These are phyloP conservation scores for Drosophila subquinaria DNA, from an alignment of 2,888 invertebrate species.

Conservation along the genomic window DNA sequence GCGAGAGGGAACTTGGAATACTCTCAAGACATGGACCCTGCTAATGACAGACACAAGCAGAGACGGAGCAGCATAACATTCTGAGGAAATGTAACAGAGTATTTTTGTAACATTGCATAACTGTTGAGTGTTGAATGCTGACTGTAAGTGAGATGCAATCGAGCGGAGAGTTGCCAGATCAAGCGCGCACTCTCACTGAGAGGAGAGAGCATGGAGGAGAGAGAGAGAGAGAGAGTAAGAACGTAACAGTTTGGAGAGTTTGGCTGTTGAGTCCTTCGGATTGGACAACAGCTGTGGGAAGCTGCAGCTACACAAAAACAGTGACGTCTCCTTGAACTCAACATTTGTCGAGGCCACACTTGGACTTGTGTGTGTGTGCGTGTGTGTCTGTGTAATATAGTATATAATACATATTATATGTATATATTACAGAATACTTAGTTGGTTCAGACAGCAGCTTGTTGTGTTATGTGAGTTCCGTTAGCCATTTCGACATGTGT, in stretches of 20 bases:
- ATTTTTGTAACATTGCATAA: conserved; percentile 69
- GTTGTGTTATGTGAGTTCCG: conserved; percentile 43
- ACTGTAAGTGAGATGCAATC: conserved; percentile 40
- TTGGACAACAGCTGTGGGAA: conserved; percentile 66
- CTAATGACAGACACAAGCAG: conserved; percentile 28
- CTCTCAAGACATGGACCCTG: conserved; percentile 8
- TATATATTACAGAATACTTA: conserved; percentile 31
- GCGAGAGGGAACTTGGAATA: background rate
- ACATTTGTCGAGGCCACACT: conserved; percentile 75
- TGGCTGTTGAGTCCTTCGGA: conserved; percentile 57
- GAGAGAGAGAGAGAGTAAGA: conserved; percentile 11
- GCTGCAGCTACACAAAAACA: conserved; percentile 55
- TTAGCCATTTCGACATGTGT: conserved; percentile 36
- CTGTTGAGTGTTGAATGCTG: conserved; percentile 56
- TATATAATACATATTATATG: background rate
- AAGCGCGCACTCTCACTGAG: conserved; percentile 48
- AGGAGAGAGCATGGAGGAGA: conserved; percentile 10
- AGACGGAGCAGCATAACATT: conserved; percentile 28
- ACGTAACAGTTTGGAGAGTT: conserved; percentile 33
- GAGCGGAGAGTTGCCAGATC: conserved; percentile 25
- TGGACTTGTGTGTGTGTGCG: background rate
- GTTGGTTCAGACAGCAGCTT: conserved; percentile 47
- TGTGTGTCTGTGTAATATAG: background rate
- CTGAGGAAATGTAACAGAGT: background rate
- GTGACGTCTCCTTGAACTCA: conserved; percentile 82